Evolutionary conservation across 1,140 invertebrate genomes (phyloP), one percentile per base, ranked within the genome.

Genomic region (Drosophila repleta): DNA sequence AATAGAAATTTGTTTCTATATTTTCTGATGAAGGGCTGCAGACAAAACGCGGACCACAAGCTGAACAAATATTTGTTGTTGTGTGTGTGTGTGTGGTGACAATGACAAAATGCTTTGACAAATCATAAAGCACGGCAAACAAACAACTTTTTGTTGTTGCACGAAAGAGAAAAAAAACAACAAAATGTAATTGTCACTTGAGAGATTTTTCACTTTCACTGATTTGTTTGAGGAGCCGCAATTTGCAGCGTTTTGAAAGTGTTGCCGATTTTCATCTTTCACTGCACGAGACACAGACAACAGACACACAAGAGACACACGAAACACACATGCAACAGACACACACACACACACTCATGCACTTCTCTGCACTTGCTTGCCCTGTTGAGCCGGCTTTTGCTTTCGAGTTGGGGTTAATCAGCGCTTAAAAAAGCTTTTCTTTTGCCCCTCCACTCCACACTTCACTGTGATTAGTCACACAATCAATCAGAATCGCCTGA

Each of bases 131-230:
- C 60, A 74, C 43, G 75, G 63, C 51, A 76, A 76, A 69, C 75
- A 76, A 65, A 56, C 56, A 57, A 62, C 66, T 43, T 67, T 66
- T 69, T 70, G 65, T 78, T 74, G 78, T 76, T 18, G 39, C 3
- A 8, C 1, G 39, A 68, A 69, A 65, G 52, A 8, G 52, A 68
- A 81, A 66, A 88, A 84, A 66, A 62, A 11, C 58, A 72, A 81
- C 60, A 88, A 84, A 58, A 63, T 60, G 74, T 83, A 88, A 88
- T 88, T 88, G 83, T 79, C 83, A 88, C 73, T 88, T 82, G 73
- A 78, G 84, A 75, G 61, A 77, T 74, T 88, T 68, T 88, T 88
- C 83, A 88, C 83, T 88, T 88, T 88, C 83, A 88, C 83, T 88
- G 83, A 89, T 88, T 88, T 70, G 67, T 57, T 61, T 71, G 62